These are phyloP conservation scores for Philonicus albiceps DNA, from an alignment of 2,888 invertebrate genomes.

Conservation along the genomic window DNA sequence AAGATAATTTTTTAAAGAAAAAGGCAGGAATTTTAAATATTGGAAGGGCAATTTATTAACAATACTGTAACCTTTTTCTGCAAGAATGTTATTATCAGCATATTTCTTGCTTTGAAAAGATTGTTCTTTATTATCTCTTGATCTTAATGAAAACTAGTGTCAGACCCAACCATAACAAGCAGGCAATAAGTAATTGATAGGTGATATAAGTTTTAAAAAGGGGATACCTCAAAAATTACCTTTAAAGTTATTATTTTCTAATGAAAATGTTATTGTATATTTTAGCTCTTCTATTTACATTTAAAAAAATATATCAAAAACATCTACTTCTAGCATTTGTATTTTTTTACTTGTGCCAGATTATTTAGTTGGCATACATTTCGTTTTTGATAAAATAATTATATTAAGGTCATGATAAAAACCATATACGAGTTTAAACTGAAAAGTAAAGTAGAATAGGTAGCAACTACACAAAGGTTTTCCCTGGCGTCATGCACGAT, in stretches of 20 bases:
- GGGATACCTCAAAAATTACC: too few species aligned
- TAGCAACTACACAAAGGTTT: background rate
- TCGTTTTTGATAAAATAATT: background rate
- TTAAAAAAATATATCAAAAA: too few species aligned
- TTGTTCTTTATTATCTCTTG: too few species aligned
- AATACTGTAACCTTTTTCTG: background rate
- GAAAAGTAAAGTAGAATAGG: background rate
- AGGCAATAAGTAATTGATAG: too few species aligned
- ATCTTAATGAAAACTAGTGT: too few species aligned
- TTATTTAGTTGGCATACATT: background rate
- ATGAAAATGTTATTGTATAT: too few species aligned
- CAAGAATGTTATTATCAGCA: background rate
- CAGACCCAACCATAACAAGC: too few species aligned
- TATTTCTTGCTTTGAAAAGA: too few species aligned
- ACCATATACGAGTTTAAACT: background rate
- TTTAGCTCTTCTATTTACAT: too few species aligned
- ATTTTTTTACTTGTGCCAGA: background rate
- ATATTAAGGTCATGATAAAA: background rate
- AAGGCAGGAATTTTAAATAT: background rate
- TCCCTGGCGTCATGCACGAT: background rate
- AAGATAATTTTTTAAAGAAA: background rate
- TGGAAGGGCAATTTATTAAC: background rate
- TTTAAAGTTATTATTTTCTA: too few species aligned
- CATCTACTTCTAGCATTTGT: background rate
- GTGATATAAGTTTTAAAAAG: too few species aligned